Conservation (phyloP, 2,113 vertebrate species). For the Silurus asotus region DNA sequence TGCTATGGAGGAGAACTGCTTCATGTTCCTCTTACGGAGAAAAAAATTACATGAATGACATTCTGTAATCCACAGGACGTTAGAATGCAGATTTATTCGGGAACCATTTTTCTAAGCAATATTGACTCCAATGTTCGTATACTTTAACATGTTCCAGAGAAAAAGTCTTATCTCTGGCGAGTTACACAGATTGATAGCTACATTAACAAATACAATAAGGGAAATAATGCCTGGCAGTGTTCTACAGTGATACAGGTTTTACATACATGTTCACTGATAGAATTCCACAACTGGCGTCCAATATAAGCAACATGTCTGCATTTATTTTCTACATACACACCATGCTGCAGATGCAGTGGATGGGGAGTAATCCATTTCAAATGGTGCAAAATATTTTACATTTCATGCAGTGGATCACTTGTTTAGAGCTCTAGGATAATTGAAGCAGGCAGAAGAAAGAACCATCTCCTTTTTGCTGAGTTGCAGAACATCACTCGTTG, state of each 20-base stretch:
- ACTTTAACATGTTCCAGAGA: too few relatives aligned
- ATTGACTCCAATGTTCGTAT: background rate
- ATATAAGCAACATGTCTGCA: background rate
- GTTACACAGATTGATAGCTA: background rate
- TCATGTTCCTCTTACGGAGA: background rate
- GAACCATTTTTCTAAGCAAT: too few relatives aligned
- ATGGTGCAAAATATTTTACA: background rate
- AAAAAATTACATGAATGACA: background rate
- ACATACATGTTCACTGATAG: background rate
- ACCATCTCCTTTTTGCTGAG: background rate
- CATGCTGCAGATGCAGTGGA: background rate
- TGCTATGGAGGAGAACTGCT: background rate
- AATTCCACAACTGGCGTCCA: background rate
- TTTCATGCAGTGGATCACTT: background rate
- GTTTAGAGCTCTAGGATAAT: background rate
- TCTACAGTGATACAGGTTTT: background rate
- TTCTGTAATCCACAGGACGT: background rate
- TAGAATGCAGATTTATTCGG: background rate
- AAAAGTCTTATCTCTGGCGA: background rate
- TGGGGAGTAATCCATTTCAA: background rate
- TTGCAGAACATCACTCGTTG: constrained; percentile 3
- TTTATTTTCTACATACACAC: background rate
- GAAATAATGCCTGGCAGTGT: background rate
- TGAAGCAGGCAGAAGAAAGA: background rate
- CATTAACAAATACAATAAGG: background rate